Base-by-base conservation (phyloP, 2,113 vertebrate species). In the Chamaea fasciata region DNA sequence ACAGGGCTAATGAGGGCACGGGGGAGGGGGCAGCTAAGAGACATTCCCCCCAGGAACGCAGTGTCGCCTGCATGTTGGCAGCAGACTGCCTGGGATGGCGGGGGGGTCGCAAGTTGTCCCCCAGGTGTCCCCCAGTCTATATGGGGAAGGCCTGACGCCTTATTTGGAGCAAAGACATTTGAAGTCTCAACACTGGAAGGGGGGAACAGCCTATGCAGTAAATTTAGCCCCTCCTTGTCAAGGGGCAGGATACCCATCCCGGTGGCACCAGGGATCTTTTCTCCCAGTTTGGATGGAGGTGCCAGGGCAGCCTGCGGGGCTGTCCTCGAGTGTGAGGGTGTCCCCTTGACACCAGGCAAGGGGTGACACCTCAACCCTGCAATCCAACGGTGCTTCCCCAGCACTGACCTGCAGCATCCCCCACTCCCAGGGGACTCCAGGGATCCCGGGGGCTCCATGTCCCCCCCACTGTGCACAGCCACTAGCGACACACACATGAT, bases 401-500 rank as follows among this genome's bases (percentile, higher is more conserved):
- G 33, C 49, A 81, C 39, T 4, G 19, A 37, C 26, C n/a, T 52
- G 62, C 65, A 63, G 37, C 10, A 35, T 2, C 5, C 9, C 9
- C 5, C 15, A 7, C 18, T 10, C 47, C 41, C 52, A 13, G 22
- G 11, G 11, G 8, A 60, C 39, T 56, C 37, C 13, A 7, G 30
- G 17, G 8, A 57, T 24, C 31, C 17, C 1, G 0, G 19, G 27
- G 33, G 3, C 18, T 52, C 31, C 4, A 6, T 24, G 31, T 17
- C 12, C 5, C 17, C 27, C 9, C 0, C 20, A 8, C 12, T 1
- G 10, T 3, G 30, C 27, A n/a, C 37, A 65, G n/a, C 24, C 44
- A 37, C 19, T 1, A 12, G 52, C 0, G 13, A 73, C 63, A 31
- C 6, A 1, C 23, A 2, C 0, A 0, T 5, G 13, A 4, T 39